Conservation (phyloP, 1,140 invertebrate species). For the Limonius californicus region DNA sequence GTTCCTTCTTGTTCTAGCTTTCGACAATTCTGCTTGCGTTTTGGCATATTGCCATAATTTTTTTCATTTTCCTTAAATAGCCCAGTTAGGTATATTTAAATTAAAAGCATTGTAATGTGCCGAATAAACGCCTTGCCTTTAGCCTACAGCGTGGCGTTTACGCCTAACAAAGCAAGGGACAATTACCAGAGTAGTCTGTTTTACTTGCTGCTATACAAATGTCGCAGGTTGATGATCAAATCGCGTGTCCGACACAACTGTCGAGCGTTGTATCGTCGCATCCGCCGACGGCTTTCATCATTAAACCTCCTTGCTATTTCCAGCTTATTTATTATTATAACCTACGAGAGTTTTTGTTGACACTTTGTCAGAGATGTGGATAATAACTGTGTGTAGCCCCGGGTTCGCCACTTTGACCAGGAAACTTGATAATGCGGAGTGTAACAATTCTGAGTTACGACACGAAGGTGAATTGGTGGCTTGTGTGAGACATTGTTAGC, state of each 20-base stretch:
- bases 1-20: too few species aligned
- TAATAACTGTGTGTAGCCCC: conserved; percentile 10
- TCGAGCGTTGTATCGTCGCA: conserved; percentile 34
- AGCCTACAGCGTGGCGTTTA: background rate
- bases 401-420: background rate
- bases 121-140: background rate
- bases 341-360: conserved; percentile 23
- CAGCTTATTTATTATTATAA: conserved; percentile 23
- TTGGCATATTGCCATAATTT: too few species aligned
- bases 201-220: conserved; percentile 33
- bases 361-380: conserved; percentile 17
- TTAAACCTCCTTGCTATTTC: conserved; percentile 28
- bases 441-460: background rate
- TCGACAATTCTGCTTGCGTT: too few species aligned
- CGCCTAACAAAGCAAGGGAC: background rate
- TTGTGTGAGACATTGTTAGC: conserved; percentile 17
- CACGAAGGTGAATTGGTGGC: background rate
- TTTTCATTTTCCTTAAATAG: too few species aligned
- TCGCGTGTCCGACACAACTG: conserved; percentile 36
- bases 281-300: conserved; percentile 39
- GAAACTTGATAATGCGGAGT: conserved; percentile 8
- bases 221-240: conserved; percentile 40
- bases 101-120: conserved; percentile 6
- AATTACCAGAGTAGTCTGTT: conserved; percentile 15
- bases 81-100: conserved; percentile 1